Evolutionary conservation across 2,797 vertebrate species (phyloP), one percentile per base, ranked within the genome.

Genomic region (Decapterus maruadsi): DNA sequence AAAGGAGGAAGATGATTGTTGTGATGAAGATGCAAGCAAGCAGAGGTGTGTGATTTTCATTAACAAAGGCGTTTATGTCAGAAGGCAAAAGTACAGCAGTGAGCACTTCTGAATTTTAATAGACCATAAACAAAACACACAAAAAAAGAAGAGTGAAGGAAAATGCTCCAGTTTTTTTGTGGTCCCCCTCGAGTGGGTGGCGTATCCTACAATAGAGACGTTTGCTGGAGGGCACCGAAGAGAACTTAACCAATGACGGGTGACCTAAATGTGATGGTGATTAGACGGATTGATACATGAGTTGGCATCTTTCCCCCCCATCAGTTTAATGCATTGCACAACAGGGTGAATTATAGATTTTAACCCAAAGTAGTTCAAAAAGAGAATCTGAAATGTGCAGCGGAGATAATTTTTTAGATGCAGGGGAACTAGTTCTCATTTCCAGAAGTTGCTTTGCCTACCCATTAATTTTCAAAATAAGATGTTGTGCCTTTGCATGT

Each of bases 221-320:
- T 46, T 75, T 65, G 75, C 86, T 87, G 76, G 68, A 80, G 81
- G 86, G 70, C 73, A 75, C 61, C 45, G 31, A 80, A 78, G 56
- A n/a, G 72, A 66, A 67, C 68, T 54, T 75, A 68, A 72, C 72
- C 72, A 64, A 63, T 85, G 38, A 70, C n/a, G 63, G 57, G 43
- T 88, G 89, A 90, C 86, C 87, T 83, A 85, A 83, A 90, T 91
- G 82, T 81, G 50, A 88, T 31, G n/a, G 48, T 80, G 63, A 86
- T 85, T 80, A 73, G 67, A 85, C 42, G 68, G 68, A 85, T 78
- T 88, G 75, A 75, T 75, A 78, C 12, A 68, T 51, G 65, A 38
- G 13, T 67, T 34, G 70, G 34, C 57, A 46, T 45, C 2, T 66
- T 58, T 26, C 45, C 19, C 22, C 58, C 11, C 22, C 5, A 42